Percentiles rank a stretch among this genome's conserved stretches.
phyloP scores from a whole-genome alignment of 1,140 invertebrate genomes.

The Octopus bimaculoides region DNA sequence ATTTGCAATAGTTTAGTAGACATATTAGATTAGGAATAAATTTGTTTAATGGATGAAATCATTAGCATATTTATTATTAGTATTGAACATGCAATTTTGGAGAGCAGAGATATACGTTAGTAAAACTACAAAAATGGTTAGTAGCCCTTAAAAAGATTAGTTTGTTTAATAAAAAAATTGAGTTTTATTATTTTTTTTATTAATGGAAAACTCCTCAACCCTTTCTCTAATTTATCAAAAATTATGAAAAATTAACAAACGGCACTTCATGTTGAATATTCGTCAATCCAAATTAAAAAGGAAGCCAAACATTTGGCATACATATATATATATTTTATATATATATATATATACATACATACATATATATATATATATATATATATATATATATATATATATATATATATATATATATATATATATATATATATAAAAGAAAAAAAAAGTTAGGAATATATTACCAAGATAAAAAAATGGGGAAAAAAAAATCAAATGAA shows the following conservation, averaged over 20 bases:
- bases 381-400: too few species aligned
- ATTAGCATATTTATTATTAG: background rate
- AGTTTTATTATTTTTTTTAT: too few species aligned
- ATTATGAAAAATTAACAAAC: background rate
- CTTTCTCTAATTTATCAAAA: background rate
- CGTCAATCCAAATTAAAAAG: background rate
- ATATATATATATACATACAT: too few species aligned
- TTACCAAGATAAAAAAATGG: too few species aligned
- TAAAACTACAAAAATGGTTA: background rate
- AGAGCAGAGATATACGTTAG: background rate
- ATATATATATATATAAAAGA: too few species aligned
- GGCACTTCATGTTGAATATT: background rate
- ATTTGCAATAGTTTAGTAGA: background rate
- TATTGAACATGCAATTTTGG: background rate
- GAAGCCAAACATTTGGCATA: background rate
- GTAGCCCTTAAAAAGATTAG: too few species aligned
- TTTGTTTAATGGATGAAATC: background rate
- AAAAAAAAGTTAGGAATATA: too few species aligned
- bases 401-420: too few species aligned
- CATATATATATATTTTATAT: too few species aligned
- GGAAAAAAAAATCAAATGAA: too few species aligned
- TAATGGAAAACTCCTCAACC: conserved; percentile 3
- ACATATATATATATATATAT: too few species aligned
- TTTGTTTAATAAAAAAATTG: too few species aligned
- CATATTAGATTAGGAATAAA: background rate